Conservation (phyloP, 1,140 invertebrate genomes). For the Lepidurus arcticus region DNA sequence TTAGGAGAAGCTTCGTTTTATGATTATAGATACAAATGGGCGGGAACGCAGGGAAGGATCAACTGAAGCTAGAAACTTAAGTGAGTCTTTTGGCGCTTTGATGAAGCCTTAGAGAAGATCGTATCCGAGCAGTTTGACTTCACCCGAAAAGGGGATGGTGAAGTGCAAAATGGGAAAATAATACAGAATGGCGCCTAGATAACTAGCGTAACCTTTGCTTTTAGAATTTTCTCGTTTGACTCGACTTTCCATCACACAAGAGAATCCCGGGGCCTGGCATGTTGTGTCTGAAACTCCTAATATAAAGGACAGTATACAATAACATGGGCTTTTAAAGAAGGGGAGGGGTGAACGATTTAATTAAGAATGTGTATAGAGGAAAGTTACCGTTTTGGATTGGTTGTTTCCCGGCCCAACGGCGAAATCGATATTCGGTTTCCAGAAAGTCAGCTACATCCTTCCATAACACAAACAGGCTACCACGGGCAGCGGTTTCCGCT, state of each 20-base stretch:
- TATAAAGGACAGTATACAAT: neutral
- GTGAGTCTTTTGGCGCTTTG: neutral
- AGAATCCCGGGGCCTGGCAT: neutral
- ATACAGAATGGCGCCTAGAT: constrained; percentile 34
- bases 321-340: neutral
- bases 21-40: neutral
- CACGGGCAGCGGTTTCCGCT: neutral
- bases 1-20: neutral
- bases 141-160: constrained; percentile 34
- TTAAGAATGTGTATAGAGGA: neutral
- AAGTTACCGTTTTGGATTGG: neutral
- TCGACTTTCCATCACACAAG: neutral
- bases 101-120: constrained; percentile 23
- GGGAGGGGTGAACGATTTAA: neutral
- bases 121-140: constrained; percentile 33
- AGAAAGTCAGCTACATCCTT: neutral
- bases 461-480: neutral
- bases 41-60: neutral
- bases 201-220: constrained; percentile 25
- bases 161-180: constrained; percentile 33
- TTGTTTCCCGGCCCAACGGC: neutral
- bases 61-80: neutral
- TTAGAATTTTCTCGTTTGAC: neutral
- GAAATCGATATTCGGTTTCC: constrained; percentile 11
- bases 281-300: neutral